Percentiles rank a stretch among this genome's conserved stretches.
These are phyloP conservation scores for Heliocidaris tuberculata DNA, from an alignment of 35 echinoderm and acorn worm species.

Conservation along the genomic window DNA sequence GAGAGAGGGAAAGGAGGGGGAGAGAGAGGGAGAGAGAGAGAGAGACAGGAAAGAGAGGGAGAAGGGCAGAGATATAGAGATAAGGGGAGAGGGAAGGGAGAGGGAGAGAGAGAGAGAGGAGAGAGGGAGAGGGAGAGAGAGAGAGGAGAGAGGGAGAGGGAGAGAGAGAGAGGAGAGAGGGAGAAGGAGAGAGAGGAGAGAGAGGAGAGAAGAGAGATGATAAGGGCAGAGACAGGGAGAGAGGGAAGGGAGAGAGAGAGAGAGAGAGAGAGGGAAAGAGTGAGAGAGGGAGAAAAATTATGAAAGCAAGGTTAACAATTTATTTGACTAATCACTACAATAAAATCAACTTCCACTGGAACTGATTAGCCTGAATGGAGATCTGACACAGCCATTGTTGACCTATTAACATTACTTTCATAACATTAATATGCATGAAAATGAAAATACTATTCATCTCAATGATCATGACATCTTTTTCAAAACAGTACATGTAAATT, in stretches of 20 bases:
- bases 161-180: neutral
- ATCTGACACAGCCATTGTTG: no score
- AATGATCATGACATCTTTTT: neutral
- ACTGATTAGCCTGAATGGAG: no score
- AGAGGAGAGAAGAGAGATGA: neutral
- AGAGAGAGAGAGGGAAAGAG: neutral
- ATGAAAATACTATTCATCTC: neutral
- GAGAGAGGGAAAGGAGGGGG: neutral
- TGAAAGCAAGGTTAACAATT: no score
- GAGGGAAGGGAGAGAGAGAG: neutral
- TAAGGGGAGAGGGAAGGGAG: neutral
- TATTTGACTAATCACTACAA: no score
- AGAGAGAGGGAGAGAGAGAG: neutral
- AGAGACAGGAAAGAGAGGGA: neutral
- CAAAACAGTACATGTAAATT: neutral
- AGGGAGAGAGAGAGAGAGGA: neutral
- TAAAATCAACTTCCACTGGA: no score
- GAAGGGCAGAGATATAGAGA: neutral
- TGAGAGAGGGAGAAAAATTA: neutral
- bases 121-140: neutral
- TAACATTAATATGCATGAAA: constrained; percentile 1
- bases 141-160: neutral
- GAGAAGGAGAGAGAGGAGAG: neutral
- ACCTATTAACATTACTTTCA: neutral
- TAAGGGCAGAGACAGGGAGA: neutral